These are phyloP conservation scores for Pristiophorus japonicus DNA, from an alignment of 2,113 vertebrate genomes.

Conservation along the genomic window DNA sequence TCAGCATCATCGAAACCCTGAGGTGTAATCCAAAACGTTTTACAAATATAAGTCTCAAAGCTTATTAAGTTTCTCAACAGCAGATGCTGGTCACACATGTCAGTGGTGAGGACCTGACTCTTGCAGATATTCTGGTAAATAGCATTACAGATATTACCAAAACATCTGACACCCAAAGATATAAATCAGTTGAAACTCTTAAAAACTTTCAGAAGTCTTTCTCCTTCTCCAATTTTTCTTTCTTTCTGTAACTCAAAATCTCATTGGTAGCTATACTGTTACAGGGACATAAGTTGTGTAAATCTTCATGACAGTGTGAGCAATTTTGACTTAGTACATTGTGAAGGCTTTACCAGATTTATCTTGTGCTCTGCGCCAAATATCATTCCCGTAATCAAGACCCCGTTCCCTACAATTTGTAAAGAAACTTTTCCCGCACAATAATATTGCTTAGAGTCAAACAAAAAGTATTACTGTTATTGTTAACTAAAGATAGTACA, in stretches of 20 bases:
- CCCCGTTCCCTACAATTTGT: background rate
- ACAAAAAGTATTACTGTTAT: background rate
- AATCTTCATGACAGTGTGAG: background rate
- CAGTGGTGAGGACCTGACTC: background rate
- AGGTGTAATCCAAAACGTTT: background rate
- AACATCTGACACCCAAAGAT: background rate
- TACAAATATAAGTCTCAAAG: background rate
- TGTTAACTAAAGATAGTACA: background rate
- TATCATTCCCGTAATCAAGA: background rate
- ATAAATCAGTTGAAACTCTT: background rate
- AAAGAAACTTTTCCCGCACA: background rate
- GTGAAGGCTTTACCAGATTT: background rate
- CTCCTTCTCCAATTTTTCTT: background rate
- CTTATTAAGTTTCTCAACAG: background rate
- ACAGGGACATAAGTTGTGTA: background rate
- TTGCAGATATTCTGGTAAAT: background rate
- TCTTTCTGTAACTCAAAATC: too few relatives aligned
- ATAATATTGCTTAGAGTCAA: background rate
- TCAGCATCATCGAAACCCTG: background rate
- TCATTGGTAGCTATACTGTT: background rate
- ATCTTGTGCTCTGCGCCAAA: background rate
- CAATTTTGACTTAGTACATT: background rate
- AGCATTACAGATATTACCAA: background rate
- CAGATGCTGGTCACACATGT: background rate
- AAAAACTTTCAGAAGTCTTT: background rate